phyloP scores from a whole-genome alignment of 1,140 invertebrate genomes.

The Penaeus chinensis region DNA sequence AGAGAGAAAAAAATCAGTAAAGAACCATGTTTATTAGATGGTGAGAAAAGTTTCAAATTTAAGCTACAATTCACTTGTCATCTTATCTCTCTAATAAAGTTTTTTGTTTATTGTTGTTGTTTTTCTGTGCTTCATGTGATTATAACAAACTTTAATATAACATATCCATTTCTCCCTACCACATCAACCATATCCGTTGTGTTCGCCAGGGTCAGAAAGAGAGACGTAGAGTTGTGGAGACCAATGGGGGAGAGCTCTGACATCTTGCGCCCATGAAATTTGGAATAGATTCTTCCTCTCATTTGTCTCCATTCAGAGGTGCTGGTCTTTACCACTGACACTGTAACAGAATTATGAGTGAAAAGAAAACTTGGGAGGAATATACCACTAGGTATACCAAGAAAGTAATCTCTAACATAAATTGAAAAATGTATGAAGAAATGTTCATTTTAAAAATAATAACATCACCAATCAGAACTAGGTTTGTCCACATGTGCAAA shows the following conservation, averaged over 20 bases:
- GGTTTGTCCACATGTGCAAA: too few relatives aligned
- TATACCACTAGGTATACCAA: too few relatives aligned
- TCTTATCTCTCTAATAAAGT: too few relatives aligned
- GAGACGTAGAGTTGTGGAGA: constrained; percentile 41
- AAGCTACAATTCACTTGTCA: too few relatives aligned
- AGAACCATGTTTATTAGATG: too few relatives aligned
- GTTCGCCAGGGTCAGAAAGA: constrained; percentile 50
- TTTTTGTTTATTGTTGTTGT: too few relatives aligned
- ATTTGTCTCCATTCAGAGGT: constrained; percentile 60
- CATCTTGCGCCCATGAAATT: constrained; percentile 57
- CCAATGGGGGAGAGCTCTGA: constrained; percentile 44
- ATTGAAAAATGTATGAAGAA: not conserved
- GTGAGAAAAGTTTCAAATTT: too few relatives aligned
- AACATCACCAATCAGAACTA: too few relatives aligned
- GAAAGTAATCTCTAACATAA: not conserved
- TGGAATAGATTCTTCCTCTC: constrained; percentile 63
- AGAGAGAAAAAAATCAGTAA: too few relatives aligned
- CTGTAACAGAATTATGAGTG: constrained; percentile 14
- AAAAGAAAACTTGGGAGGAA: not conserved
- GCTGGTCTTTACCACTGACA: constrained; percentile 35
- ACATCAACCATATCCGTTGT: constrained; percentile 48
- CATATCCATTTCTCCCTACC: not conserved
- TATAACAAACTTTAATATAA: not conserved
- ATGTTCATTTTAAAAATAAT: not conserved
- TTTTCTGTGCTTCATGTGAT: too few relatives aligned